Conservation (phyloP, 2,797 vertebrate genomes). For the Malacoctenus gilli region DNA sequence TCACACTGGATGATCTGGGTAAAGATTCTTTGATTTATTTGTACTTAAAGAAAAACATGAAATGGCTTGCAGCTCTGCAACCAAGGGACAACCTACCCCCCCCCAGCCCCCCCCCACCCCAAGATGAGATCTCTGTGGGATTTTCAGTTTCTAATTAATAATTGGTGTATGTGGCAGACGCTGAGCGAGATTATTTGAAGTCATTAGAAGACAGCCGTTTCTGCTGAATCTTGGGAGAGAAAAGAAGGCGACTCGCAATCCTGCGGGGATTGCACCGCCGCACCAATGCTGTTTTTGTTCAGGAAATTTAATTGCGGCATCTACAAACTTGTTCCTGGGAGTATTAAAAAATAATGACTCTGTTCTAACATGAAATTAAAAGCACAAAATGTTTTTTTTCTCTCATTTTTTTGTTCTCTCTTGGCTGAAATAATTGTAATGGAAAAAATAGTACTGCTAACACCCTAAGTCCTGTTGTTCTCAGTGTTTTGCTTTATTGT, state of each 20-base stretch:
- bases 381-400: conserved; percentile 31
- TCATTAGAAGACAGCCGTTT: conserved; percentile 73
- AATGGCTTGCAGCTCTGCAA: conserved; percentile 39
- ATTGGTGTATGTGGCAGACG: conserved; percentile 70
- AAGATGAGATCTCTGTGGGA: conserved; percentile 62
- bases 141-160: conserved; percentile 80
- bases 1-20: conserved; percentile 9
- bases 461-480: conserved; percentile 65
- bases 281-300: conserved; percentile 78
- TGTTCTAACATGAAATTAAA: conserved; percentile 81
- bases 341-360: conserved; percentile 82
- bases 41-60: conserved; percentile 31
- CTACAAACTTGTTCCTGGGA: conserved; percentile 79
- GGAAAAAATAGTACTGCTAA: conserved; percentile 67
- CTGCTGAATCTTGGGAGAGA: conserved; percentile 55
- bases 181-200: conserved; percentile 78
- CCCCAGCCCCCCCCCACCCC: conserved; percentile 31
- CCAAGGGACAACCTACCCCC: conserved; percentile 18
- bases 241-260: conserved; percentile 60
- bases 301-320: conserved; percentile 83
- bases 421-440: conserved; percentile 70
- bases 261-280: conserved; percentile 63
- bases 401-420: conserved; percentile 60
- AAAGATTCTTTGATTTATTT: conserved; percentile 22
- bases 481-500: conserved; percentile 64